Base-by-base conservation (phyloP, 2,888 invertebrate genomes). In the Julus scanicus region DNA sequence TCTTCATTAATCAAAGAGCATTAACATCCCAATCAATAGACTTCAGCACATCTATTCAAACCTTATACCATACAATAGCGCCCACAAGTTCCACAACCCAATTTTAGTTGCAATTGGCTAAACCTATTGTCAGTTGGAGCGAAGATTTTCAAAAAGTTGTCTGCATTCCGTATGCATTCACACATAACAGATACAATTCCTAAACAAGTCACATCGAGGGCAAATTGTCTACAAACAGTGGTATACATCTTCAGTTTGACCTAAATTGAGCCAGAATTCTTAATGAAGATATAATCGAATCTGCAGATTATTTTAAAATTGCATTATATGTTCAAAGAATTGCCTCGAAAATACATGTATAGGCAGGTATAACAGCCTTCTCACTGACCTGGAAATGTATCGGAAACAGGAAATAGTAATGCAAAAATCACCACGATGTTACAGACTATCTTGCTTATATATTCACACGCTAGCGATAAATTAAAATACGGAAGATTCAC, bases 161-260 rank as follows among this genome's bases (percentile, higher is more conserved):
- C 17, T 53, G 53, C 53, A 53, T 53, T 53, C 53, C 15, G 13
- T 53, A 53, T 53, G 53, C 53, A 53, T 53, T 53, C 53, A 29
- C 71, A 71, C 71, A 71, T 29, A 71, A 11, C 71, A 9, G 29
- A 29, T 13, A 71, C 71, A 29, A 71, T 71, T 71, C n/a, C 63
- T 4, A 1, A 63, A 63, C 17, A n/a, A 63, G 63, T 63, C n/a
- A 71, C 71, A 29, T 71, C 37, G 71, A 29, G 71, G 71, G 8
- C 71, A 71, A 29, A 71, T 29, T 11, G 71, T 29, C 29, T 71
- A 13, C 8, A 71, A 29, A 9, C 71, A 29, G 71, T 29, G 71
- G 71, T 29, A n/a, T n/a, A 29, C 71, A 71, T 71, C 71, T 71
- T 71, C 71, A 71, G 71, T 20, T 29, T 71, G 71, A 71, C 71